A percentile compares a stretch with the other conserved stretches of the same genome.
Evolutionary conservation across 2,888 invertebrate genomes (phyloP).

Genomic region (Hylaea fasciaria): DNA sequence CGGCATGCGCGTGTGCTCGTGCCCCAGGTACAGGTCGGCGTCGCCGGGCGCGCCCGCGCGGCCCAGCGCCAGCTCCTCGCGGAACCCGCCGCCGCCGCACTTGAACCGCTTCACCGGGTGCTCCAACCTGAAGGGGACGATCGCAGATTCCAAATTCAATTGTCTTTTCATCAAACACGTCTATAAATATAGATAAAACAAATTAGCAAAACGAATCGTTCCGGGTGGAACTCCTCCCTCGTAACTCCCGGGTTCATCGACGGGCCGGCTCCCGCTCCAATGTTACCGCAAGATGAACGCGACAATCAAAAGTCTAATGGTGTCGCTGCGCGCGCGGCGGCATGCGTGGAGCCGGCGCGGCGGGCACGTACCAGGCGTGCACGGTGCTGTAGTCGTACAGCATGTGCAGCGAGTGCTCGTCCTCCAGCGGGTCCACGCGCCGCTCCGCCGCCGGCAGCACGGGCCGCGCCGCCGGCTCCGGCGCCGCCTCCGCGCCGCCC

Average conservation of each 20-base stretch:
- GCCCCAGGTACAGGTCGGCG: constrained; percentile 86
- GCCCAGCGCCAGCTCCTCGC: constrained; percentile 71
- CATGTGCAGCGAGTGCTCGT: constrained; percentile 91
- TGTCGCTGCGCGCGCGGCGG: constrained; percentile 70
- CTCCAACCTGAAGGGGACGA: constrained; percentile 87
- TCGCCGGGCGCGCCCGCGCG: constrained; percentile 58
- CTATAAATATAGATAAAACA: no score
- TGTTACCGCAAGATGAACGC: constrained; percentile 66
- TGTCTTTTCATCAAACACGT: no score
- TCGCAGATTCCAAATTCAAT: no score
- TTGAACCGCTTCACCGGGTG: constrained; percentile 96
- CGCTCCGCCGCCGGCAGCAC: constrained; percentile 90
- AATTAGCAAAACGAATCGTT: no score
- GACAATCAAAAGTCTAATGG: constrained; percentile 51
- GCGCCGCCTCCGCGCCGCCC: background rate
- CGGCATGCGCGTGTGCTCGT: constrained; percentile 81
- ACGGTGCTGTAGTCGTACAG: constrained; percentile 95
- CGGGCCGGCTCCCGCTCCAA: constrained; percentile 1
- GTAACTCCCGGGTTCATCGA: no score
- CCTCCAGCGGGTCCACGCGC: constrained; percentile 91
- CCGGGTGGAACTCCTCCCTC: no score
- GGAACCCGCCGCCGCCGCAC: constrained; percentile 72
- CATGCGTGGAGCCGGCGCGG: no score
- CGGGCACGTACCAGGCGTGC: constrained; percentile 89
- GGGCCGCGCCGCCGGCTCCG: constrained; percentile 88